Percentiles rank a stretch among this genome's conserved stretches.
Conservation (phyloP, 2,113 vertebrate species). For the Pyxicephalus adspersus region DNA sequence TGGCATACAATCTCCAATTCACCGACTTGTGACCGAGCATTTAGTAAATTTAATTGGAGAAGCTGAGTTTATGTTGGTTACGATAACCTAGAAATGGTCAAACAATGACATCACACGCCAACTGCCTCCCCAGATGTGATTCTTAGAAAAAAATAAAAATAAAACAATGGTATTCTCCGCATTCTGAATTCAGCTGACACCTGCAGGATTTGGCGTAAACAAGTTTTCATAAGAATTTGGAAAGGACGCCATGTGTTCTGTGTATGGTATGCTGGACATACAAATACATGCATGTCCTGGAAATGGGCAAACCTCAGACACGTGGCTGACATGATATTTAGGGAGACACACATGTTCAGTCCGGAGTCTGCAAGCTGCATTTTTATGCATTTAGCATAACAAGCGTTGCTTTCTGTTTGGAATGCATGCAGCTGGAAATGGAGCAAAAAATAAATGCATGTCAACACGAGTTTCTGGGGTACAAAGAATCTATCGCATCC, state of each 20-base stretch:
- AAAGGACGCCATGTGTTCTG: neutral
- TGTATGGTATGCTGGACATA: conserved; percentile 13
- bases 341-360: no score
- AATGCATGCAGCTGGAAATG: no score
- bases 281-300: conserved; percentile 61
- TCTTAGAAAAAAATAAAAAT: conserved; percentile 74
- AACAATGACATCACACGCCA: conserved; percentile 67
- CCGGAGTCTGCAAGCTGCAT: no score
- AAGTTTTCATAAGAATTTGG: conserved; percentile 81
- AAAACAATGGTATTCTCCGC: neutral
- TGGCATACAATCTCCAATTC: no score
- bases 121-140: conserved; percentile 72
- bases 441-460: no score
- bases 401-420: no score
- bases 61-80: neutral
- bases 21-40: no score
- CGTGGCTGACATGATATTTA: no score
- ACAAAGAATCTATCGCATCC: no score
- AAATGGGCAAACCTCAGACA: conserved; percentile 53
- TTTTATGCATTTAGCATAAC: no score
- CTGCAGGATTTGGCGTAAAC: conserved; percentile 93
- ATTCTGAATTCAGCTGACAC: conserved; percentile 83
- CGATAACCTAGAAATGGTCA: neutral
- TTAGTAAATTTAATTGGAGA: no score
- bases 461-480: no score